These are phyloP conservation scores for Drosophila prolongata DNA, from an alignment of 2,888 invertebrate genomes.

Conservation along the genomic window DNA sequence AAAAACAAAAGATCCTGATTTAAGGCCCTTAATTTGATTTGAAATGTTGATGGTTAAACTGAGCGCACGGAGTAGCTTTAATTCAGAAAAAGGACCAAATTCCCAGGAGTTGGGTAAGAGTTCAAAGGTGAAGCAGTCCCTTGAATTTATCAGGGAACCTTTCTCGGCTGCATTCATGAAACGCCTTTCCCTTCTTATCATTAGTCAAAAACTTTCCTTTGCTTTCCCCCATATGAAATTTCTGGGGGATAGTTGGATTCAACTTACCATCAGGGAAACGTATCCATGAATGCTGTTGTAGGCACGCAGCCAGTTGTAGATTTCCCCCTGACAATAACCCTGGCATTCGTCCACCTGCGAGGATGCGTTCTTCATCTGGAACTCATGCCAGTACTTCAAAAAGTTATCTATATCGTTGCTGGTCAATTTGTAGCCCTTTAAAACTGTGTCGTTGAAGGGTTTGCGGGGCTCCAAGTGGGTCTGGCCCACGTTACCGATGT, in stretches of 20 bases:
- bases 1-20: constrained; percentile 22
- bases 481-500: constrained; percentile 42
- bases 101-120: constrained; percentile 9
- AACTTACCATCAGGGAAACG: constrained; percentile 90
- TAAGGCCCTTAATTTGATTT: constrained; percentile 27
- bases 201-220: constrained; percentile 27
- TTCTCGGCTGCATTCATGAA: constrained; percentile 39
- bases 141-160: constrained; percentile 25
- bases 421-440: constrained; percentile 61
- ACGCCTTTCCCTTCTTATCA: constrained; percentile 12
- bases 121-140: constrained; percentile 27
- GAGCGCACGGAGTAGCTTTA: constrained; percentile 24
- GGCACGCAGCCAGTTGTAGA: constrained; percentile 86
- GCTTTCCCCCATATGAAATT: neutral
- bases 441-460: constrained; percentile 52
- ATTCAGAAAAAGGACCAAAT: constrained; percentile 15
- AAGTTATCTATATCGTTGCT: constrained; percentile 75
- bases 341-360: constrained; percentile 68
- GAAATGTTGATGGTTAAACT: constrained; percentile 7
- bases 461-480: constrained; percentile 11
- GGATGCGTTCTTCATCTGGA: constrained; percentile 55
- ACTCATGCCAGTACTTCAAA: constrained; percentile 65
- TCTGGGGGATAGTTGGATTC: too few relatives aligned
- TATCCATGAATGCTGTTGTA: constrained; percentile 93
- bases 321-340: constrained; percentile 87